Percentiles rank a stretch among this genome's conserved stretches.
These are phyloP conservation scores for Pleuronectes platessa DNA, from an alignment of 2,113 vertebrate genomes.

Conservation along the genomic window DNA sequence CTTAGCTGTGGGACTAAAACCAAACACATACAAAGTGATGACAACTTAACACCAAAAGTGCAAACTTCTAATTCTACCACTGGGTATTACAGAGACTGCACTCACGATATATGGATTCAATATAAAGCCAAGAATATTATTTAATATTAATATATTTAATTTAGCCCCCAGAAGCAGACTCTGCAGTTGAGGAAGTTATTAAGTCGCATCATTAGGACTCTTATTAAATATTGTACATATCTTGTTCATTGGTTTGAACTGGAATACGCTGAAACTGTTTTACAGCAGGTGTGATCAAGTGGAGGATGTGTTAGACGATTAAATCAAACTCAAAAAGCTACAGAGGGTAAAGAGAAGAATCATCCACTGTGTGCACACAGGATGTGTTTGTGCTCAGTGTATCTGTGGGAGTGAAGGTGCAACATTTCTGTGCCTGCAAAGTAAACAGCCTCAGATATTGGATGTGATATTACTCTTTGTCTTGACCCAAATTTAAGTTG, in stretches of 20 bases:
- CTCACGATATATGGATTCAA: slow-evolving; percentile 56
- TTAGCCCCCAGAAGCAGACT: slow-evolving; percentile 19
- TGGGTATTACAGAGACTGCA: slow-evolving; percentile 28
- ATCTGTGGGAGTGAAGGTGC: background rate
- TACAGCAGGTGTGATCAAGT: slow-evolving; percentile 24
- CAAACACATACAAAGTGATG: slow-evolving; percentile 52
- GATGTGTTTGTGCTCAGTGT: background rate
- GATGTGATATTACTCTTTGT: background rate
- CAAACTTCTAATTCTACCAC: slow-evolving; percentile 53
- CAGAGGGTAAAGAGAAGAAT: slow-evolving; percentile 2
- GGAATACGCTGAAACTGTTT: background rate
- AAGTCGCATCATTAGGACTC: slow-evolving; percentile 16
- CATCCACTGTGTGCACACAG: background rate
- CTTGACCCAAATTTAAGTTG: slow-evolving; percentile 5
- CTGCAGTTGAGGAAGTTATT: slow-evolving; percentile 19
- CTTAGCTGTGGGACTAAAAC: slow-evolving; percentile 52
- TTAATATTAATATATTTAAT: too few species aligned
- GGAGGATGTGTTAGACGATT: slow-evolving; percentile 1
- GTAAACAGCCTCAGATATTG: background rate
- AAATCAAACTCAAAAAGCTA: background rate
- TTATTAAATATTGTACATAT: slow-evolving; percentile 3
- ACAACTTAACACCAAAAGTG: slow-evolving; percentile 49
- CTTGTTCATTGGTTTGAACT: background rate
- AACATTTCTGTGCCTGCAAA: background rate
- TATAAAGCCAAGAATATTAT: slow-evolving; percentile 44